Conservation (phyloP, 92 coral and sea anemone genomes). For the Nematostella vectensis region DNA sequence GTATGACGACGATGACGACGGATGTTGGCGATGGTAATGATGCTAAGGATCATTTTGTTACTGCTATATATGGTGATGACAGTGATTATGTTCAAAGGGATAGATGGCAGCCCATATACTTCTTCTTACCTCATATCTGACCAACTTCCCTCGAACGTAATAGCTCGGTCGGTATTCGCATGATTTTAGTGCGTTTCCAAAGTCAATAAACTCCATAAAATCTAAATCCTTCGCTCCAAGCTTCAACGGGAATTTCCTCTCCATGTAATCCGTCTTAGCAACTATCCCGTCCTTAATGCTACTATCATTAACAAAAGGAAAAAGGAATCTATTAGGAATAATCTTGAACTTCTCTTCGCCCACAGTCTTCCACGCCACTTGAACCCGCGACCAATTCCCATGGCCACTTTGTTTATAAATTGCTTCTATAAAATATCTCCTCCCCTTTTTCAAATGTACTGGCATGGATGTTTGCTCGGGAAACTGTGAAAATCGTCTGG, state of each 20-base stretch:
- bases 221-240: slow-evolving; percentile 20
- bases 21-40: too few species aligned
- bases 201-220: slow-evolving; percentile 25
- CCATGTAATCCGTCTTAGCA: slow-evolving; percentile 24
- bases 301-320: slow-evolving; percentile 38
- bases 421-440: slow-evolving; percentile 55
- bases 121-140: slow-evolving; percentile 65
- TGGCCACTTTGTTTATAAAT: slow-evolving; percentile 68
- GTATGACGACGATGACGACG: too few species aligned
- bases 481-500: slow-evolving; percentile 27
- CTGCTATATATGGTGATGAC: too few species aligned
- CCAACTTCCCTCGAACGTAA: slow-evolving; percentile 40
- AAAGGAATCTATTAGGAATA: slow-evolving; percentile 43
- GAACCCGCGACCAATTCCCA: slow-evolving; percentile 39
- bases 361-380: slow-evolving; percentile 71
- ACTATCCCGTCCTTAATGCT: slow-evolving; percentile 42
- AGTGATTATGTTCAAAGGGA: too few species aligned
- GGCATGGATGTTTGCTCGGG: slow-evolving; percentile 53
- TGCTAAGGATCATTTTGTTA: too few species aligned
- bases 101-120: too few species aligned
- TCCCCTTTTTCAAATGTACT: slow-evolving; percentile 23
- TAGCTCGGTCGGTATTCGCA: slow-evolving; percentile 89
- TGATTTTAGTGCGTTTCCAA: slow-evolving; percentile 27
- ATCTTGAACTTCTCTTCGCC: slow-evolving; percentile 22
- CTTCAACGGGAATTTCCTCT: slow-evolving; percentile 11